Evolutionary conservation across 2,888 invertebrate genomes (phyloP), one percentile per base, ranked within the genome.

Genomic region (Helleia helle): DNA sequence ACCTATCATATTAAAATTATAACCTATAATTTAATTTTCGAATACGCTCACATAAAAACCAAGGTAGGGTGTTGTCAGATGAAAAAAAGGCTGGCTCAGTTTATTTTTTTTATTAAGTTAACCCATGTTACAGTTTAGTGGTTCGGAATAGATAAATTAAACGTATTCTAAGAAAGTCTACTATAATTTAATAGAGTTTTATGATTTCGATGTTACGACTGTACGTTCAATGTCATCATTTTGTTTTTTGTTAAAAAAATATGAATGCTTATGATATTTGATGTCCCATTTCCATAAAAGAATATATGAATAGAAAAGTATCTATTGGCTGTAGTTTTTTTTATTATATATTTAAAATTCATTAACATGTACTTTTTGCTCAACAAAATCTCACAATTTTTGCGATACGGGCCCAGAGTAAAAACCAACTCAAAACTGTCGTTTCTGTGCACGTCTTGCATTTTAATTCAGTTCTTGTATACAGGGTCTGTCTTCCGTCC

Each of bases 1-100:
- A 76, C 71, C 76, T 76, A 80, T 83, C 80, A 71, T 79, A 84
- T 83, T 80, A 81, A 76, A 80, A 76, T 79, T 80, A 80, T 74
- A 81, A 75, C 77, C 79, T 77, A 76, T 83, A 84, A 84, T 83
- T 83, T 79, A 83, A 81, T 84, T 81, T 84, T 75, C 66, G 64
- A 75, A 76, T 73, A 65, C 68, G 62, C 62, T 57, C 46, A 46
- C 59, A 70, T 63, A 80, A 80, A 76, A 80, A 79, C 65, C 58
- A 56, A 69, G 57, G 62, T 62, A 63, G 68, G 71, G 72, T 75
- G 74, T 71, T 75, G 77, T 73, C 72, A 75, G 76, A 64, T 71
- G 63, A 68, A 79, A 72, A 73, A 74, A 59, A 59, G 64, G 75
- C 71, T 73, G 72, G 74, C 66, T 65, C 70, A 69, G 74, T 71